These are phyloP conservation scores for Anguilla rostrata DNA, from an alignment of 2,113 vertebrate species.

Conservation along the genomic window DNA sequence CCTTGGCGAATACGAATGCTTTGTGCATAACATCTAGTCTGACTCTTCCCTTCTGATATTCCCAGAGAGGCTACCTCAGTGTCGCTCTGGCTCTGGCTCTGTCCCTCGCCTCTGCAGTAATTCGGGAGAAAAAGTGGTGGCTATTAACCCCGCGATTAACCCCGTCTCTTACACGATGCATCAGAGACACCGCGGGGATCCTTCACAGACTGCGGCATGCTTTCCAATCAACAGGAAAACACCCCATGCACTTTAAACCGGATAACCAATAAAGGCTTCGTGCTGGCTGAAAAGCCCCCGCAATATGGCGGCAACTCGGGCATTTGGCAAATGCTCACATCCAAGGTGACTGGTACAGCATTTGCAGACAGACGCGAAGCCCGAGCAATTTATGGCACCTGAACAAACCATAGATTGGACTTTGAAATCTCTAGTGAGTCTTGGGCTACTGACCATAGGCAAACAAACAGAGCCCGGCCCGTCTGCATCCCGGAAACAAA, in stretches of 20 bases:
- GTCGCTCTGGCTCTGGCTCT: neutral
- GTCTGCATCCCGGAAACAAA: neutral
- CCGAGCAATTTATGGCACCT: neutral
- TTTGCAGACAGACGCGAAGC: neutral
- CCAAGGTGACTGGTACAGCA: neutral
- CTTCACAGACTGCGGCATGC: neutral
- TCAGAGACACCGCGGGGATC: neutral
- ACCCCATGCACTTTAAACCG: neutral
- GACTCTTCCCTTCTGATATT: neutral
- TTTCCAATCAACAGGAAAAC: neutral
- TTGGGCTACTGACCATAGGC: neutral
- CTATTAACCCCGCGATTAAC: slow-evolving; percentile 20
- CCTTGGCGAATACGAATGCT: neutral
- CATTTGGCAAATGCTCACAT: no score
- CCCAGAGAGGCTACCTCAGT: neutral
- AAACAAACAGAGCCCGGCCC: neutral
- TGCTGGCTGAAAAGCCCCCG: neutral
- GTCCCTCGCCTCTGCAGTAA: neutral
- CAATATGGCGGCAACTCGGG: neutral
- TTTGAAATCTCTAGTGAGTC: neutral
- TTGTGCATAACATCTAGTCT: neutral
- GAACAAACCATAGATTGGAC: neutral
- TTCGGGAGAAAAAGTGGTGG: slow-evolving; percentile 18
- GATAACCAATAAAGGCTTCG: neutral
- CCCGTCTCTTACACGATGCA: slow-evolving; percentile 3